Evolutionary conservation across 2,888 invertebrate species (phyloP).

Genomic region (Globia sparganii): DNA sequence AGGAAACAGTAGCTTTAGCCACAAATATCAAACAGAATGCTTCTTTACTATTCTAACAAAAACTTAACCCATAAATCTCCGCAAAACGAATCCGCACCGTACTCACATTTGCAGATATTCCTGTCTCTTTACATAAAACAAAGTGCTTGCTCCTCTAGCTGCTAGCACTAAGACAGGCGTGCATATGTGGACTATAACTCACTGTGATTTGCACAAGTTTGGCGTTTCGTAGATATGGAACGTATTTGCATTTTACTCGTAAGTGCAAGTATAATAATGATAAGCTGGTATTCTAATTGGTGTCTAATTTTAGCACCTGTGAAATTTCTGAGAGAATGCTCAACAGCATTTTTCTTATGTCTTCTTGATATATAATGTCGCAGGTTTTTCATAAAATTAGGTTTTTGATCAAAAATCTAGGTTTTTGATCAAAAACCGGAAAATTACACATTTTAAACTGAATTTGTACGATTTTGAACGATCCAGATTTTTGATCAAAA

Average conservation of each 20-base stretch:
- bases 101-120: constrained; percentile 14
- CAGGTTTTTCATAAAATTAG: no score
- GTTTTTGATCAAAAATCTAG: no score
- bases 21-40: neutral
- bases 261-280: neutral
- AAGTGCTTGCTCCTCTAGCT: constrained; percentile 15
- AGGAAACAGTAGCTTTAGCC: neutral
- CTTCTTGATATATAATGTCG: no score
- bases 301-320: neutral
- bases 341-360: neutral
- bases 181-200: constrained; percentile 17
- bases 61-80: constrained; percentile 5
- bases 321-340: neutral
- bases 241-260: constrained; percentile 13
- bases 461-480: no score
- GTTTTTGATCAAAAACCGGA: no score
- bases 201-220: constrained; percentile 31
- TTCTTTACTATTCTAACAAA: neutral
- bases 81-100: neutral
- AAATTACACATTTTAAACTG: no score
- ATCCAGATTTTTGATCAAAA: no score
- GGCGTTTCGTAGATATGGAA: constrained; percentile 3
- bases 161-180: constrained; percentile 9
- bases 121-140: constrained; percentile 26
- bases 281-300: neutral